Conservation (phyloP, 2,888 invertebrate species). For the Nebria brevicollis region DNA sequence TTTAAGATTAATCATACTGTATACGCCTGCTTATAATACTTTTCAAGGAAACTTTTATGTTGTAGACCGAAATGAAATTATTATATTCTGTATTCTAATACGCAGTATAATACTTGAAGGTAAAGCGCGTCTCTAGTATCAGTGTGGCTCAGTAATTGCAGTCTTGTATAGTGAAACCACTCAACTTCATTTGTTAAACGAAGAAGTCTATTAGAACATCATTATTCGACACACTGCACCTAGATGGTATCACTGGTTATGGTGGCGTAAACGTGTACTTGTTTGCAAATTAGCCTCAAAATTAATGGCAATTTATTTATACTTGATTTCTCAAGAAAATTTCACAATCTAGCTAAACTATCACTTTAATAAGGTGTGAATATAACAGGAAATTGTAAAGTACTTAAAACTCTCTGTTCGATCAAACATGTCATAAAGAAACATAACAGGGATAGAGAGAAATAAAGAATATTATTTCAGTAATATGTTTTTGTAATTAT, state of each 20-base stretch:
- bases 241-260: conserved; percentile 8
- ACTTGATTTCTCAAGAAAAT: not conserved
- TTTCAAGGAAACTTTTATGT: no score
- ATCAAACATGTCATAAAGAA: not conserved
- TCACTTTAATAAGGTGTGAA: not conserved
- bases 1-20: no score
- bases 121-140: not conserved
- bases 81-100: no score
- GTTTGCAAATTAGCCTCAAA: not conserved
- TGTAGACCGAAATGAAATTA: no score
- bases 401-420: not conserved
- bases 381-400: not conserved
- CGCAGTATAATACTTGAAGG: no score
- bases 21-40: no score
- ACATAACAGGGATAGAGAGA: not conserved
- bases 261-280: not conserved
- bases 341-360: not conserved
- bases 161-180: conserved; percentile 27
- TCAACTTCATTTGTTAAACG: conserved; percentile 39
- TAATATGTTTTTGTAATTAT: not conserved
- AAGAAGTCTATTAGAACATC: conserved; percentile 34
- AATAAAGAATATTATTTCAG: not conserved
- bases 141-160: conserved; percentile 9
- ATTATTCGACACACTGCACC: not conserved
- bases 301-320: not conserved